Conservation (phyloP, 2,888 invertebrate species). For the Hydraecia micacea region DNA sequence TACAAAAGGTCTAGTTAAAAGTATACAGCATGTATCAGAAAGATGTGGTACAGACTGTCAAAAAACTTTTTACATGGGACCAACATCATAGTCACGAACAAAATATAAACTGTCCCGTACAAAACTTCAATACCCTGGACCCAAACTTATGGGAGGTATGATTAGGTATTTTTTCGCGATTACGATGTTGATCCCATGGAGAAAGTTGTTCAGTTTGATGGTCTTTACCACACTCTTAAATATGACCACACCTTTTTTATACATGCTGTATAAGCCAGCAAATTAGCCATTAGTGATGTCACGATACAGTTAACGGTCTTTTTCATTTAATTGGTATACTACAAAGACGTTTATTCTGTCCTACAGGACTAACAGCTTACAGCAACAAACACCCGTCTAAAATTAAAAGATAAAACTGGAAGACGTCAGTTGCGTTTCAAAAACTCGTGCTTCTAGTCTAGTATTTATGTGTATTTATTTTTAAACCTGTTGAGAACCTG, state of each 20-base stretch:
- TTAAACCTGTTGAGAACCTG: conserved; percentile 49
- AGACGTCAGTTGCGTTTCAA: conserved; percentile 10
- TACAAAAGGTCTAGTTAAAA: neutral
- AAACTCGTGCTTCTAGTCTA: conserved; percentile 43
- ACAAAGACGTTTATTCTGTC: neutral
- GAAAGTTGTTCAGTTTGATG: neutral
- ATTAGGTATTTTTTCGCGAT: neutral
- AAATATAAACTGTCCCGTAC: neutral
- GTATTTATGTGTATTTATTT: conserved; percentile 34
- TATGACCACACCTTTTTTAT: neutral
- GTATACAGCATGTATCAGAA: neutral
- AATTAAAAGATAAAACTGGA: conserved; percentile 25
- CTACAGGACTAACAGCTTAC: neutral
- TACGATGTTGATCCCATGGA: neutral
- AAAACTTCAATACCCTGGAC: neutral
- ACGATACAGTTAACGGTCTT: neutral
- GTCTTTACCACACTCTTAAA: neutral
- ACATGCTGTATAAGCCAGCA: neutral
- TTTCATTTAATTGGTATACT: conserved; percentile 1
- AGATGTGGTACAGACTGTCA: neutral
- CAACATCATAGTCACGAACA: neutral
- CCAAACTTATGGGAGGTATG: neutral
- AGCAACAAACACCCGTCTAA: conserved; percentile 9
- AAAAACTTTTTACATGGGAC: no score
- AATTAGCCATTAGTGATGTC: neutral